phyloP scores from a whole-genome alignment of 2,888 invertebrate genomes.

The Embidobia sp. region DNA sequence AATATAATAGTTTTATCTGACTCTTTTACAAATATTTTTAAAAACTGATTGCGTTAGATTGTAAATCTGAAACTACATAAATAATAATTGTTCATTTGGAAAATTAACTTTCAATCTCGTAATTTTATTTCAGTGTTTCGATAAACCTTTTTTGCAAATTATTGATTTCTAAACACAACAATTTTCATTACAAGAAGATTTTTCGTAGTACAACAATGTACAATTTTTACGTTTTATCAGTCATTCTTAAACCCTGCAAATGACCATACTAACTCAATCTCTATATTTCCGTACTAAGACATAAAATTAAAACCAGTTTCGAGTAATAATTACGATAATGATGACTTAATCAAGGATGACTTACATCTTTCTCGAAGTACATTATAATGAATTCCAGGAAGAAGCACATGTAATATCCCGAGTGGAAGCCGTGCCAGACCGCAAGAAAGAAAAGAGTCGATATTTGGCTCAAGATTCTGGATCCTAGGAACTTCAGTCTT shows the following conservation, averaged over 20 bases:
- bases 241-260: neutral
- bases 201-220: too few relatives aligned
- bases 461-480: slow-evolving; percentile 87
- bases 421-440: slow-evolving; percentile 97
- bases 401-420: slow-evolving; percentile 97
- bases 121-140: too few relatives aligned
- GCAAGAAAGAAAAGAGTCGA: slow-evolving; percentile 93
- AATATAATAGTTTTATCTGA: too few relatives aligned
- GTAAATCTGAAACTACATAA: too few relatives aligned
- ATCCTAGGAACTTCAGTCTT: slow-evolving; percentile 93
- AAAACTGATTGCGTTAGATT: too few relatives aligned
- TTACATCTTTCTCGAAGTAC: slow-evolving; percentile 91
- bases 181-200: too few relatives aligned
- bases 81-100: too few relatives aligned
- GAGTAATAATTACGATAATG: neutral
- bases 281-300: too few relatives aligned
- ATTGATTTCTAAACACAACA: too few relatives aligned
- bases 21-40: too few relatives aligned
- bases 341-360: slow-evolving; percentile 73
- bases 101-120: too few relatives aligned
- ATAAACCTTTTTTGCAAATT: too few relatives aligned
- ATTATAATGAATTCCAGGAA: slow-evolving; percentile 95
- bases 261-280: neutral
- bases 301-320: neutral
- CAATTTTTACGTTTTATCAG: neutral